Percentiles rank a stretch among this genome's conserved stretches.
Conservation (phyloP, 2,113 vertebrate species). For the Pygoscelis adeliae region DNA sequence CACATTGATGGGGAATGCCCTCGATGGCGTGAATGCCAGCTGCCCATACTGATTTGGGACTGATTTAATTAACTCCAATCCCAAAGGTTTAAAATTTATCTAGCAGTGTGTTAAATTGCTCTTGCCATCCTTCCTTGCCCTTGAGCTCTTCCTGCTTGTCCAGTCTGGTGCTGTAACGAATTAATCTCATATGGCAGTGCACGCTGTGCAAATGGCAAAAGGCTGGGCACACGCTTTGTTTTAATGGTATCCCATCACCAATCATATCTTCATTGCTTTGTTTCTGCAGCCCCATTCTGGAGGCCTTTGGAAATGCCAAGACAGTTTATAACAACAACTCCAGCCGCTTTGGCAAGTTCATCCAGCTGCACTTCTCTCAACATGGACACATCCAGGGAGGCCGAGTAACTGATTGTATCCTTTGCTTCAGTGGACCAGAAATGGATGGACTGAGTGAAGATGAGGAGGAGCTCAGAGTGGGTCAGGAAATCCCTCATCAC, state of each 20-base stretch:
- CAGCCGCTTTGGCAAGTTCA: conserved; percentile 92
- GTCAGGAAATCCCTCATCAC: background rate
- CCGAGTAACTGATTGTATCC: conserved; percentile 91
- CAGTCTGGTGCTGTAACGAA: background rate
- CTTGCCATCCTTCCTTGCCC: background rate
- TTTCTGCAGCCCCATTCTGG: conserved; percentile 86
- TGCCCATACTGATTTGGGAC: background rate
- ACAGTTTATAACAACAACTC: conserved; percentile 95
- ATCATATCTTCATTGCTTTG: background rate
- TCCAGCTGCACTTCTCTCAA: conserved; percentile 91
- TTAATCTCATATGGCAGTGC: background rate
- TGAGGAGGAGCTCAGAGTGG: background rate
- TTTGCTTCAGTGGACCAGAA: conserved; percentile 25
- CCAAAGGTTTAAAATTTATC: background rate
- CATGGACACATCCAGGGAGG: conserved; percentile 91
- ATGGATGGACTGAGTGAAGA: background rate
- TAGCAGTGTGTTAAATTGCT: background rate
- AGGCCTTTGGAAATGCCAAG: conserved; percentile 91
- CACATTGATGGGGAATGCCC: background rate
- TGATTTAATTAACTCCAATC: background rate
- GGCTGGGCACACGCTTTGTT: background rate
- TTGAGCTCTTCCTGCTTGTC: conserved; percentile 27
- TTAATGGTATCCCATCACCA: background rate
- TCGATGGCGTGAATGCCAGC: background rate
- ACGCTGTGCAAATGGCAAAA: background rate